Evolutionary conservation across 2,888 invertebrate species (phyloP).

Genomic region (Autographa pulchrina): DNA sequence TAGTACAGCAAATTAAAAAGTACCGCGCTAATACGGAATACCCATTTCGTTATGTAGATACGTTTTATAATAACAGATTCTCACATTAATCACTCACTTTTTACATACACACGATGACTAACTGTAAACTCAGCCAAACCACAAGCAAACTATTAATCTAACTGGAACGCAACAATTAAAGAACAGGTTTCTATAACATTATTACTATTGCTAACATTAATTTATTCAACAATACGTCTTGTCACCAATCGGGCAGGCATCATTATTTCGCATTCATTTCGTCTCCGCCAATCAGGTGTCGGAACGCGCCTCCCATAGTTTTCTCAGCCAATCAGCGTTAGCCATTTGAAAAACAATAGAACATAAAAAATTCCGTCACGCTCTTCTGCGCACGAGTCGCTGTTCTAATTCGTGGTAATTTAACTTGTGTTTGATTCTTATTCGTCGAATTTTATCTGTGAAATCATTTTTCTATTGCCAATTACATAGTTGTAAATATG

Average conservation of each 20-base stretch:
- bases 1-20: conserved; percentile 22
- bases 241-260: conserved; percentile 84
- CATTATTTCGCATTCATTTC: conserved; percentile 84
- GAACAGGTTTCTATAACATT: conserved; percentile 67
- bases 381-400: conserved; percentile 77
- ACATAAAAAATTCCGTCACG: conserved; percentile 87
- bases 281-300: conserved; percentile 75
- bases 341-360: conserved; percentile 88
- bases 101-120: conserved; percentile 39
- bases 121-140: conserved; percentile 53
- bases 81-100: conserved; percentile 50
- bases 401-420: conserved; percentile 76
- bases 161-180: conserved; percentile 64
- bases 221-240: conserved; percentile 84
- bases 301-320: conserved; percentile 78
- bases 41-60: not conserved
- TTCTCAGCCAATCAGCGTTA: conserved; percentile 75
- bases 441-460: conserved; percentile 59
- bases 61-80: conserved; percentile 26
- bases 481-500: conserved; percentile 20
- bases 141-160: conserved; percentile 51
- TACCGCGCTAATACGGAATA: conserved; percentile 29
- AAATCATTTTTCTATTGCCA: conserved; percentile 52
- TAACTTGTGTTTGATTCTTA: conserved; percentile 52
- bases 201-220: conserved; percentile 68